Evolutionary conservation across 2,797 vertebrate genomes (phyloP).

Genomic region (Accipiter superciliosus): DNA sequence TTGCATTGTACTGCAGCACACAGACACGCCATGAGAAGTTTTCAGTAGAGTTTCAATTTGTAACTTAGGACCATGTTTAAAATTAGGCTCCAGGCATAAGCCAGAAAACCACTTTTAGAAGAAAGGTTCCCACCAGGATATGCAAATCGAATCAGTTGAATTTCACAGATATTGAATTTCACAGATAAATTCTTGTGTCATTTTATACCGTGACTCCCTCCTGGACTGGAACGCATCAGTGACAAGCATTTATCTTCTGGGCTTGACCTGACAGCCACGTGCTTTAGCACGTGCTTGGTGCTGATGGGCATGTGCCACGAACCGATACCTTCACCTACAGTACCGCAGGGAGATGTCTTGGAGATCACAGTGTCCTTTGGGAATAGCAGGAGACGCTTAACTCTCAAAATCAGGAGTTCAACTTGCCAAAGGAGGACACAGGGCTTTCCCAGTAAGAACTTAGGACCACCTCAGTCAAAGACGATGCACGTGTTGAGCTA

Average conservation of each 20-base stretch:
- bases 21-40: neutral
- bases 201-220: neutral
- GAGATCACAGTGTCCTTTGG: neutral
- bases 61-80: neutral
- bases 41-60: neutral
- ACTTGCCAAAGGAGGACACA: neutral
- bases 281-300: neutral
- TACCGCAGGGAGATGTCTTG: neutral
- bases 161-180: slow-evolving; percentile 8
- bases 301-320: neutral
- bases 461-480: rapidly evolving
- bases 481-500: rapidly evolving
- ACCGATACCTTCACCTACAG: neutral
- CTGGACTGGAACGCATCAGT: neutral
- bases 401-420: neutral
- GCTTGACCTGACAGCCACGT: neutral
- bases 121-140: neutral
- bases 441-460: neutral
- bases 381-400: rapidly evolving
- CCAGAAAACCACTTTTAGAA: neutral
- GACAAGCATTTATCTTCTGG: neutral
- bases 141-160: rapidly evolving
- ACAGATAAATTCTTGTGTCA: neutral
- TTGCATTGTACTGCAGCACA: neutral
- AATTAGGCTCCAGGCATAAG: neutral